A percentile compares a stretch with the other conserved stretches of the same genome.
phyloP scores from a whole-genome alignment of 2,888 invertebrate species.

The Lamellibrachia satsuma region DNA sequence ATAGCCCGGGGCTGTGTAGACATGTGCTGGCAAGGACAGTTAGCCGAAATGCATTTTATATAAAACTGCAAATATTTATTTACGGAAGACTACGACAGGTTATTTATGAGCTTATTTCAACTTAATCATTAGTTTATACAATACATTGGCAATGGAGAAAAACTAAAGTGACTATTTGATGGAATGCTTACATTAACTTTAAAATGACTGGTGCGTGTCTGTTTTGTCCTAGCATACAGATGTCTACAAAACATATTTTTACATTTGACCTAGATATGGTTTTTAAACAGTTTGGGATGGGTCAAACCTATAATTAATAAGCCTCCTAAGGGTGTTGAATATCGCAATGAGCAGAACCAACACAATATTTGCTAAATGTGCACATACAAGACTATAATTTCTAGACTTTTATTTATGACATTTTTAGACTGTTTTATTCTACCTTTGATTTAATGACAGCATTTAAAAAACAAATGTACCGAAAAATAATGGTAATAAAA shows the following conservation, averaged over 20 bases:
- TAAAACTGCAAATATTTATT: neutral
- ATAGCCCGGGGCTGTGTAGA: neutral
- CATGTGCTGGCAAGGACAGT: neutral
- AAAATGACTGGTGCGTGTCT: neutral
- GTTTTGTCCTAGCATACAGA: neutral
- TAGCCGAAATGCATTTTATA: neutral
- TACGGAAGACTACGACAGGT: neutral
- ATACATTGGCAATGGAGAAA: neutral
- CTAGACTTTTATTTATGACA: too few relatives aligned
- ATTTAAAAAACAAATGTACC: too few relatives aligned
- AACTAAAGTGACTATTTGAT: neutral
- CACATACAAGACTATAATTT: too few relatives aligned
- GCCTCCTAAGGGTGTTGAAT: neutral
- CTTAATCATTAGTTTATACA: neutral
- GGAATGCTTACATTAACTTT: neutral
- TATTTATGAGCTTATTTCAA: neutral
- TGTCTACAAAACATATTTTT: neutral
- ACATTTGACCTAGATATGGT: neutral
- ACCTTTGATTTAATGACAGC: too few relatives aligned
- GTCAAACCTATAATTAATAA: neutral
- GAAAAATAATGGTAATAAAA: too few relatives aligned
- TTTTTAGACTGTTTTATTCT: too few relatives aligned
- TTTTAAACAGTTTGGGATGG: neutral
- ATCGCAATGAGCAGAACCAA: too few relatives aligned
- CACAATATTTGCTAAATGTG: too few relatives aligned